Evolutionary conservation across 2,113 vertebrate species (phyloP), one percentile per base, ranked within the genome.

Genomic region (Gasterosteus aculeatus): DNA sequence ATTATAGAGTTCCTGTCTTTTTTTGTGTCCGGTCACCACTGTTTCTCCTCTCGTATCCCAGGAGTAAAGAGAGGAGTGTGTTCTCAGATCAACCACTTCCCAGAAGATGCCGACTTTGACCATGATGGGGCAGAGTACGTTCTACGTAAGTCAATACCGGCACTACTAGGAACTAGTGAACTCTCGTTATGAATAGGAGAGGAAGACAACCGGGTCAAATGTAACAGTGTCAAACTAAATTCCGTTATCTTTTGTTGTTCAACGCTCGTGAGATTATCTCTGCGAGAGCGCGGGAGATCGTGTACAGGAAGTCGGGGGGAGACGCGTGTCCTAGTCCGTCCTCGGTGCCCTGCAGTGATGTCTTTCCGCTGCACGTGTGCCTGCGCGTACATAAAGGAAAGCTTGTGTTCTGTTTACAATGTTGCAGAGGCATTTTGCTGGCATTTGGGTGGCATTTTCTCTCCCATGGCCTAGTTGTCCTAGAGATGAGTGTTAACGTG

Each of bases 31-130:
- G 41, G 38, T 88, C 75, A 80, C 59, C 61, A 5, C 56, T 65
- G 44, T 84, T 56, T 85, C 33, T 46, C 57, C 18, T 81, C n/a
- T 75, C 61, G 33, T 31, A 35, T 88, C 86, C 57, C 89, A 98
- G 96, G 96, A 75, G 88, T 96, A 87, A 97, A 96, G 90, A 90
- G 96, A 92, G 96, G 96, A 19, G 94, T 96, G 69, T 98, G 96
- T 75, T 96, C 96, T 71, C 96, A 97, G 93, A 98, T 98, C 85
- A 98, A 98, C 90, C 97, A 98, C 81, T 97, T 98, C 86, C 97
- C 97, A 16, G 97, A 98, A 86, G 97, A 98, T 62, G 96, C 96
- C 42, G 97, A 98, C 91, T 98, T 97, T 66, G 97, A 98, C 92
- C 97, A 97, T 39, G 96, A 98, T 78, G 96, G 96, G 71, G 96